Evolutionary conservation across 2,888 invertebrate species (phyloP), one percentile per base, ranked within the genome.

Genomic region (Mystacides longicornis): DNA sequence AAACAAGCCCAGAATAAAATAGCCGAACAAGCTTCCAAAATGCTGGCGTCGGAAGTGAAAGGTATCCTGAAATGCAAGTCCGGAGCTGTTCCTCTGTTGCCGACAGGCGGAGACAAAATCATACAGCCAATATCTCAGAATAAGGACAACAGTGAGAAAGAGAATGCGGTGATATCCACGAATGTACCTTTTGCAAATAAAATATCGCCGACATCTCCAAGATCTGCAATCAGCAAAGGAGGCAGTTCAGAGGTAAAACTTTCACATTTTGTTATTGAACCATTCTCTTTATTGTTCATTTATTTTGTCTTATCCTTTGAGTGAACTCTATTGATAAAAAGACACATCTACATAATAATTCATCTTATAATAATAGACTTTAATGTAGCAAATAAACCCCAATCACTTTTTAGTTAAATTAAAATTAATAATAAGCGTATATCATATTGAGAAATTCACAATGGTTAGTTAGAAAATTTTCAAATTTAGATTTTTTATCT

Each of bases 31-130:
- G 81, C 80, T 2, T 77, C 79, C 61, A 70, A 75, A 53, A 78
- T 78, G 72, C 74, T 78, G 55, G 76, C 78, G 9, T 76, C 74
- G 0, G 78, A 77, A 66, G 74, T 77, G n/a, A 66, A 77, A 49
- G 78, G 81, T 2, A 81, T 80, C 48, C 65, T 81, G 47, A 80
- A 80, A 66, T 73, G 77, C 0, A 78, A 77, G 1, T 71, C 73
- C 4, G 76, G 75, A 3, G 73, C 75, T 5, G 71, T 75, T 57
- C 74, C 76, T n/a, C 72, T 74, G 55, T 51, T 63, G 66, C 71
- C 21, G 1, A 52, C 51, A 27, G 47, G 46, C 7, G 46, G 21
- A n/a, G 56, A 42, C 1, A 23, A 33, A 7, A 31, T 49, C 2
- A 19, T 23, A n/a, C 49, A 37, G 23, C n/a, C 45, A 21, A 19